Conservation (phyloP, 1,140 invertebrate genomes). For the Drosophila takahashii region DNA sequence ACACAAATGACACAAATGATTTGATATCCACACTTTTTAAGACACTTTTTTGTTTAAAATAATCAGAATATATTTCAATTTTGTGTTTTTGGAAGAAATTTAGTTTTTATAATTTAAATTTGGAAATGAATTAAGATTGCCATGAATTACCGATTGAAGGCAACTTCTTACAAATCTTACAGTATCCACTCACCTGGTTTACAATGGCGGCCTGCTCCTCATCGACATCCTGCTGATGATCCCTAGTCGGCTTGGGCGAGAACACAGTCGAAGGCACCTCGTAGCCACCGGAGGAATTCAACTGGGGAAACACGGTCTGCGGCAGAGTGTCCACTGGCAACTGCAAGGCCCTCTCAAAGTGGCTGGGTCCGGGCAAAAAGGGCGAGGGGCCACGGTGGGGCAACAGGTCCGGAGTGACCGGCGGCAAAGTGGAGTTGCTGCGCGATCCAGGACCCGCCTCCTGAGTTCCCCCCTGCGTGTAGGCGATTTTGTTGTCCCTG, state of each 20-base stretch:
- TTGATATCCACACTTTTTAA: too few species aligned
- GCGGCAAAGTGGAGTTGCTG: slow-evolving; percentile 65
- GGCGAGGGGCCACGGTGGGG: slow-evolving; percentile 81
- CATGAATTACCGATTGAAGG: too few species aligned
- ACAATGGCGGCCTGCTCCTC: slow-evolving; percentile 84
- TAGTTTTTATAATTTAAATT: too few species aligned
- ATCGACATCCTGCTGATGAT: slow-evolving; percentile 83
- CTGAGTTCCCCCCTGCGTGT: slow-evolving; percentile 73
- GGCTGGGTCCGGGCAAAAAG: slow-evolving; percentile 79
- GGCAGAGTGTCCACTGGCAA: slow-evolving; percentile 81
- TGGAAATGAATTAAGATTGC: too few species aligned
- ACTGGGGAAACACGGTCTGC: slow-evolving; percentile 84
- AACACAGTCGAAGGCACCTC: slow-evolving; percentile 60
- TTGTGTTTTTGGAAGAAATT: too few species aligned
- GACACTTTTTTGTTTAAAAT: neutral
- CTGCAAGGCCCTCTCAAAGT: slow-evolving; percentile 76
- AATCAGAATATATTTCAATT: too few species aligned
- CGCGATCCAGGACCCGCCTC: slow-evolving; percentile 54
- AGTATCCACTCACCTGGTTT: slow-evolving; percentile 82
- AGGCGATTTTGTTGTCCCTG: slow-evolving; percentile 83
- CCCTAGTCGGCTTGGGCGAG: slow-evolving; percentile 78
- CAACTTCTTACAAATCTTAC: neutral
- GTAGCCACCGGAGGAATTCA: slow-evolving; percentile 81
- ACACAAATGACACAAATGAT: too few species aligned
- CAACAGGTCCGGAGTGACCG: slow-evolving; percentile 58